phyloP scores from a whole-genome alignment of 2,797 vertebrate species.

The Pseudocheirus occidentalis region DNA sequence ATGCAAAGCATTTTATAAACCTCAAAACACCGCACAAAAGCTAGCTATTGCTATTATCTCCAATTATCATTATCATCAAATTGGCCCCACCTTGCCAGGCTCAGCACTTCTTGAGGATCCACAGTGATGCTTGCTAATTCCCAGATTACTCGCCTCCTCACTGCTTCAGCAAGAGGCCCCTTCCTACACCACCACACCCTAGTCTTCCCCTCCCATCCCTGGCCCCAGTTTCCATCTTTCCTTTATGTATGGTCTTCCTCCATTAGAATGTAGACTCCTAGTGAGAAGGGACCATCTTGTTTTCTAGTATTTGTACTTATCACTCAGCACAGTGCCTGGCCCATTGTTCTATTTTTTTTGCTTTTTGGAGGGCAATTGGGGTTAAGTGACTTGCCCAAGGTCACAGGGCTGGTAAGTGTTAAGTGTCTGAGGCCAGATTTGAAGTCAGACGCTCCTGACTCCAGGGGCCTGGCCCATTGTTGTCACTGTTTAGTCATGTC shows the following conservation, averaged over 20 bases:
- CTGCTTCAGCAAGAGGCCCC: neutral
- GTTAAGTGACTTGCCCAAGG: too few relatives aligned
- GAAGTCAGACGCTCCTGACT: too few relatives aligned
- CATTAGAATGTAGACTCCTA: neutral
- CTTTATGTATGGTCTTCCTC: neutral
- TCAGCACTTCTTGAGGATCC: neutral
- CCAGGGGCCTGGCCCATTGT: neutral
- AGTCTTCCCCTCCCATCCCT: neutral
- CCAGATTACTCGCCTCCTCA: neutral
- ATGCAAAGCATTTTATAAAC: neutral
- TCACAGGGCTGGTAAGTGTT: too few relatives aligned
- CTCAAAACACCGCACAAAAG: neutral
- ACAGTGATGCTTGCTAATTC: neutral
- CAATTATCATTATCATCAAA: neutral
- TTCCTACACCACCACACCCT: neutral
- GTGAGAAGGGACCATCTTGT: neutral
- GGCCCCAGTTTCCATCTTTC: neutral
- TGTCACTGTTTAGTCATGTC: neutral
- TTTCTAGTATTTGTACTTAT: neutral
- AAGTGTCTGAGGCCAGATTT: too few relatives aligned
- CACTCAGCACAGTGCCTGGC: neutral
- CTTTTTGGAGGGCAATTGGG: too few relatives aligned
- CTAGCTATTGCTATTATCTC: neutral
- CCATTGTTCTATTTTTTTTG: neutral
- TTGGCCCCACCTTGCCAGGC: neutral